Base-by-base conservation (phyloP, 2,797 vertebrate genomes). In the Xenentodon cancila region DNA sequence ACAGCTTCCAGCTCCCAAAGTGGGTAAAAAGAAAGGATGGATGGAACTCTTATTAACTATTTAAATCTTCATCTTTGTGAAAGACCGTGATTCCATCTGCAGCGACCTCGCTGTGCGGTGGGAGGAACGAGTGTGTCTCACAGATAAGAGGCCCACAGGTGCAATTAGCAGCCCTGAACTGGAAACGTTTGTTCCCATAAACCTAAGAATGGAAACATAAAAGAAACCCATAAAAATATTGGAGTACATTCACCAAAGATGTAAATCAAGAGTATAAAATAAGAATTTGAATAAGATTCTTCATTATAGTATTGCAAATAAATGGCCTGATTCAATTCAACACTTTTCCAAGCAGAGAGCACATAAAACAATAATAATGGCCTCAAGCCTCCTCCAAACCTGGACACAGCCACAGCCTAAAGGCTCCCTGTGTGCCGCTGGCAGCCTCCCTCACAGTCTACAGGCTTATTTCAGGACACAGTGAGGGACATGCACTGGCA, bases 111-210 rank as follows among this genome's bases (percentile, higher is more conserved):
- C 34, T 62, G 48, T 78, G 67, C 44, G 43, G 21, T 30, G 40
- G 34, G 45, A 71, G 63, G 63, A 71, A 75, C 0, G 40, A 52
- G 16, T 69, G 21, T 37, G 46, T 50, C 53, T 67, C 58, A 71
- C 58, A 84, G 21, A 77, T 21, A 5, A 73, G 53, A 44, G 75
- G 75, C 48, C 69, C 64, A 54, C 56, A 77, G 48, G 57, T 69
- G 49, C 75, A 68, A 51, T 66, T 70, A 34, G 71, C 1, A 60
- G 64, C 66, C 34, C 53, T 70, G 49, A 60, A 85, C 37, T 76
- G 59, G 9, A 74, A 49, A 58, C 68, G 37, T 85, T 65, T 68
- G 18, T 52, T 71, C 18, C 81, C 59, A 68, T 30, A 67, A 16
- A 43, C 18, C 71, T 77, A 30, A 34, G 60, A 73, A 58, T n/a